Evolutionary conservation across 2,113 vertebrate species (phyloP).

Genomic region (Microcebus murinus): DNA sequence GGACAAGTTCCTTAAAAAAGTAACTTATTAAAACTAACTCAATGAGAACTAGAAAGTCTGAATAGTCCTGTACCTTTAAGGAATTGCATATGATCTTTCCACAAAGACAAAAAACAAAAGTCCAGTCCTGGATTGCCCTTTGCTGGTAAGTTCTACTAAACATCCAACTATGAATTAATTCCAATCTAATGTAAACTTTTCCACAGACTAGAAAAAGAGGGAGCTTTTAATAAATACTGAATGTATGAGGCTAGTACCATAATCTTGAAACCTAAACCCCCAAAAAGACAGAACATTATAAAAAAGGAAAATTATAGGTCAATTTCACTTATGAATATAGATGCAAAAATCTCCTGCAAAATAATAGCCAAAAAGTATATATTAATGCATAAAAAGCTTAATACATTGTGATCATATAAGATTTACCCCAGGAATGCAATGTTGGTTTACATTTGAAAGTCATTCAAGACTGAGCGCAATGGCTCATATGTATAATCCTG

Average conservation of each 20-base stretch:
- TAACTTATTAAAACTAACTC: background rate
- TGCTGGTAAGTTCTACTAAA: background rate
- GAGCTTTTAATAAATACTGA: background rate
- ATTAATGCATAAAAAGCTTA: background rate
- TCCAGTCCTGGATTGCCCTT: background rate
- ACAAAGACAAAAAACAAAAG: background rate
- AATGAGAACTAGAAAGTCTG: background rate
- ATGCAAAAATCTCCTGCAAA: background rate
- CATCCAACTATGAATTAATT: background rate
- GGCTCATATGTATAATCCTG: too few relatives aligned
- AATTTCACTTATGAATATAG: background rate
- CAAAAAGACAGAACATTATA: background rate
- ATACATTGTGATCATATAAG: background rate
- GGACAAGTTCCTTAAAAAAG: background rate
- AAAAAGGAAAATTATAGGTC: background rate
- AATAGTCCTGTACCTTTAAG: background rate
- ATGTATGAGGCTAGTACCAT: background rate
- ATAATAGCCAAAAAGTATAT: background rate
- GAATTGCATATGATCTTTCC: background rate
- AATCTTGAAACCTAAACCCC: background rate
- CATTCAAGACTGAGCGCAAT: too few relatives aligned
- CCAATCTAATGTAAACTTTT: background rate
- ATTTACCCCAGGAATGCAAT: background rate
- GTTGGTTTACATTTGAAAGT: background rate
- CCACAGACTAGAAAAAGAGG: background rate